Base-by-base conservation (phyloP, 2,888 invertebrate species). In the Selenia dentaria region DNA sequence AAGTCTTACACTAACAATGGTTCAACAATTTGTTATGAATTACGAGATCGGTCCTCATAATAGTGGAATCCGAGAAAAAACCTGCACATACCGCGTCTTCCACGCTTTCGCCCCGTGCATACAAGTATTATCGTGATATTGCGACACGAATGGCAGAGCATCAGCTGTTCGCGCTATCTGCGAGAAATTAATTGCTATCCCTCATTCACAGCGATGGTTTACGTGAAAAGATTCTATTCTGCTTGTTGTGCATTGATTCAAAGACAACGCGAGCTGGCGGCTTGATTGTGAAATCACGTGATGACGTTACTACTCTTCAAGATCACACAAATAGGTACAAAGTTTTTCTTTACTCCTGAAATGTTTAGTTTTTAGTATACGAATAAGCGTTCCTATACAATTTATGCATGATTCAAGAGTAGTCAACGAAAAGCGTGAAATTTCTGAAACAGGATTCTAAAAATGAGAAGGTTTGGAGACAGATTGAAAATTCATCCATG, bases 141-240 rank as follows among this genome's bases (percentile, higher is more conserved):
- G 67, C 77, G 77, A 70, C 72, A 79, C 81, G 82, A 79, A 64
- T 74, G 73, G 72, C 73, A 65, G 75, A 70, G 68, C 80, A 83
- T 84, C 86, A 86, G 83, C 83, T 86, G 87, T 84, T 82, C 65
- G 64, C 76, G 68, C 67, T 74, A 78, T 79, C 74, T 75, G 67
- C 64, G 59, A 46, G 73, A 74, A 78, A 79, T 83, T 78, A 74
- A 70, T 66, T 73, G 75, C 69, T 67, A 74, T 78, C 77, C 69
- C 76, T 71, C 75, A 79, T 81, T 79, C 74, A 75, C 63, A 63
- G 25, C 64, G 63, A 62, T 64, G 62, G 64, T 72, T 74, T 74
- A 69, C 72, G 65, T 70, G 70, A 72, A 67, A 73, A 65, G 65
- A 56, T 55, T 69, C 54, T 60, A 48, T 32, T 48, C 31, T 11